A percentile compares a stretch with the other conserved stretches of the same genome.
Evolutionary conservation across 2,888 invertebrate species (phyloP).

Genomic region (Sphaerophoria rueppellii): DNA sequence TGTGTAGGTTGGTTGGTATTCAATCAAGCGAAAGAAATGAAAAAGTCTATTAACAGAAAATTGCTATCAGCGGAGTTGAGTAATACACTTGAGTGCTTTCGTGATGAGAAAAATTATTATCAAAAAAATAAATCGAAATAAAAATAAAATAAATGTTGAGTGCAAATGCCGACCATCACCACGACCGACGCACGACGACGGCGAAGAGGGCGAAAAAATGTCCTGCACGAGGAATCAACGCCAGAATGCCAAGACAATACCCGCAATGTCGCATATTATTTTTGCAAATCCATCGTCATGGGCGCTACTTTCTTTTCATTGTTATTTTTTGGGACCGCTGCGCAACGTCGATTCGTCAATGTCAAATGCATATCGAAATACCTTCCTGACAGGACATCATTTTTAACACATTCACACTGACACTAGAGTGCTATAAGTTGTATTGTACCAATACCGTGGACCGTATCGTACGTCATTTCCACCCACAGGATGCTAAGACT

Average conservation of each 20-base stretch:
- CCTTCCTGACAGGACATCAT: constrained; percentile 63
- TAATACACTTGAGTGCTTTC: constrained; percentile 67
- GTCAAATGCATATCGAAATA: constrained; percentile 81
- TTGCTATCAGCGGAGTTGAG: constrained; percentile 45
- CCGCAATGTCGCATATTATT: constrained; percentile 4
- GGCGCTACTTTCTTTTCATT: not conserved
- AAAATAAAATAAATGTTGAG: not conserved
- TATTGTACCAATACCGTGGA: too few species aligned
- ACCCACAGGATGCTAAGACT: too few species aligned
- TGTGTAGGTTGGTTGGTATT: constrained; percentile 24
- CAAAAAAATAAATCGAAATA: constrained; percentile 11
- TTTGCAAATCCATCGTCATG: constrained; percentile 11
- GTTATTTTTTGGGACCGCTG: constrained; percentile 23
- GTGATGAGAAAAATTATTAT: constrained; percentile 42
- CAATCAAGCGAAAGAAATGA: constrained; percentile 61
- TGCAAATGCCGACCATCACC: not conserved
- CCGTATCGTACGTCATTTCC: too few species aligned
- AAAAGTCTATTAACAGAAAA: constrained; percentile 49
- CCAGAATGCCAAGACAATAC: constrained; percentile 26
- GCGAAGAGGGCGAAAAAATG: not conserved
- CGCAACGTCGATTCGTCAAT: constrained; percentile 81
- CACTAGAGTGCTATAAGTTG: too few species aligned
- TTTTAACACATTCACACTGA: constrained; percentile 28
- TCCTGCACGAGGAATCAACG: constrained; percentile 37
- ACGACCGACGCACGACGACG: too few species aligned